phyloP scores from a whole-genome alignment of 2,113 vertebrate species.

The Rissa tridactyla region DNA sequence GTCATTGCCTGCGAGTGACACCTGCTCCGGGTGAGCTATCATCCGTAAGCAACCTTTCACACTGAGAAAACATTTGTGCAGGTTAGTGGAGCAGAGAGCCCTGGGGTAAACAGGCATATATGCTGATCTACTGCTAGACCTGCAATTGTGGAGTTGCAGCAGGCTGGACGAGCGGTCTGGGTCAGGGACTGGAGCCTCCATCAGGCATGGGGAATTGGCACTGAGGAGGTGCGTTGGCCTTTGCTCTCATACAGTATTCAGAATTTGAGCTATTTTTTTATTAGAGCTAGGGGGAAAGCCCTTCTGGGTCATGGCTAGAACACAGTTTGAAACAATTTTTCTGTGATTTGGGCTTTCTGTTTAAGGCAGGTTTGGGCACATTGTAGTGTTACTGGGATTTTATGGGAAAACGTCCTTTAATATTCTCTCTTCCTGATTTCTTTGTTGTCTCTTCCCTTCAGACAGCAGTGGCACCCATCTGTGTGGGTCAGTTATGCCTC shows the following conservation, averaged over 20 bases:
- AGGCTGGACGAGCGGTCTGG: too few species aligned
- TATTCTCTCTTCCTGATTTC: not conserved
- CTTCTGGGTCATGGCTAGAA: not conserved
- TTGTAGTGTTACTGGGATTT: not conserved
- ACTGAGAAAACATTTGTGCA: not conserved
- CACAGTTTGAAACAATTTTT: not conserved
- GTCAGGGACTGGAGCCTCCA: not conserved
- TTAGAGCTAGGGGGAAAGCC: rapidly evolving
- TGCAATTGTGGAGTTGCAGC: not conserved
- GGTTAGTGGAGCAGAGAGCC: too few species aligned
- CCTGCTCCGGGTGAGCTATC: rapidly evolving
- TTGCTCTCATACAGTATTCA: not conserved
- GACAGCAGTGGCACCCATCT: not conserved
- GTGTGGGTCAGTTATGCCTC: rapidly evolving
- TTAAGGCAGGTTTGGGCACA: not conserved
- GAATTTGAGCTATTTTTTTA: not conserved
- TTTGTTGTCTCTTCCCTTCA: not conserved
- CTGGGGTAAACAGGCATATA: not conserved
- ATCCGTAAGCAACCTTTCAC: not conserved
- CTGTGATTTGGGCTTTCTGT: not conserved
- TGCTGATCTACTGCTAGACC: not conserved
- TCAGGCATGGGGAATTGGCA: rapidly evolving
- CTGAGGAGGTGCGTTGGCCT: not conserved
- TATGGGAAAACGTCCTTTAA: not conserved
- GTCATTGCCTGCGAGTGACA: not conserved